A percentile compares a stretch with the other conserved stretches of the same genome.
Conservation (phyloP, 2,888 invertebrate species). For the Cylloceria caligata region DNA sequence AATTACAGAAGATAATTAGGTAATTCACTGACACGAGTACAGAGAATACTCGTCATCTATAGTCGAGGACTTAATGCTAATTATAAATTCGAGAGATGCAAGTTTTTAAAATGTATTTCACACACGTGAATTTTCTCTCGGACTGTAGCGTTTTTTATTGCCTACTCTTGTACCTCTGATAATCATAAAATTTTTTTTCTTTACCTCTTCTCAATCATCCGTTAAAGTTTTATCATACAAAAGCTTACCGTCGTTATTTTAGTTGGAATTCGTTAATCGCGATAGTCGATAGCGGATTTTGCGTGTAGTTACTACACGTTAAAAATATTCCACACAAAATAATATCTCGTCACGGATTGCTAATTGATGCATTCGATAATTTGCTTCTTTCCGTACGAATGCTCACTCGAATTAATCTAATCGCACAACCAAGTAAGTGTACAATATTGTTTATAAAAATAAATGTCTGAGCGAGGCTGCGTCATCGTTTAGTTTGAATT, state of each 20-base stretch:
- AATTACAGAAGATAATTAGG: constrained; percentile 65
- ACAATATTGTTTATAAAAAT: constrained; percentile 81
- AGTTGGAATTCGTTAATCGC: constrained; percentile 31
- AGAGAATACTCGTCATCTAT: background rate
- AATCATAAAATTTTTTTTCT: constrained; percentile 16
- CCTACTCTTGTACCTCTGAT: constrained; percentile 41
- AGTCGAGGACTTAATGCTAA: background rate
- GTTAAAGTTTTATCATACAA: constrained; percentile 64
- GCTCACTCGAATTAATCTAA: constrained; percentile 68
- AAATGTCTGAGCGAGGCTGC: constrained; percentile 78
- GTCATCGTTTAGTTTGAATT: constrained; percentile 36
- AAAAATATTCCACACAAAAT: constrained; percentile 50
- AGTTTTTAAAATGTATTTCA: constrained; percentile 39
- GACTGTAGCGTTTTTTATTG: constrained; percentile 31
- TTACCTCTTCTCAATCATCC: constrained; percentile 31
- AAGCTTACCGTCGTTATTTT: constrained; percentile 55
- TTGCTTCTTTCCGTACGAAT: background rate
- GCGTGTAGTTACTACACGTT: constrained; percentile 19
- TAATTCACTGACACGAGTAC: constrained; percentile 22
- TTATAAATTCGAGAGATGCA: constrained; percentile 44
- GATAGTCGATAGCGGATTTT: constrained; percentile 25
- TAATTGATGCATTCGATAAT: constrained; percentile 29
- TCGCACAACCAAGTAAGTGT: constrained; percentile 79
- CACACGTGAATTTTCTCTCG: constrained; percentile 12
- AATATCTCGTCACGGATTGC: constrained; percentile 41